phyloP scores from a whole-genome alignment of 2,797 vertebrate genomes.

The Aeoliscus strigatus region DNA sequence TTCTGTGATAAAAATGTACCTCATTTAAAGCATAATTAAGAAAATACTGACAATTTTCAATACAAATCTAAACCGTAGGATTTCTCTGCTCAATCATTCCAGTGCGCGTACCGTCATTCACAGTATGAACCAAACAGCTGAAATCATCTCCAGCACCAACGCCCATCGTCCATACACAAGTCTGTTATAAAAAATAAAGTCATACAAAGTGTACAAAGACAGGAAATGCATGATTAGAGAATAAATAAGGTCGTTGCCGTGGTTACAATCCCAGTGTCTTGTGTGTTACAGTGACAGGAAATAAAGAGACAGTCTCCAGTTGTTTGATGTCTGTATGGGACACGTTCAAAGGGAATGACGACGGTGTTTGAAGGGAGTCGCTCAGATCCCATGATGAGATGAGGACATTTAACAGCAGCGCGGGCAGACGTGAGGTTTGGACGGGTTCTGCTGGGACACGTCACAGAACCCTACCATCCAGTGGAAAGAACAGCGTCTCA shows the following conservation, averaged over 20 bases:
- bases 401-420: conserved; percentile 22
- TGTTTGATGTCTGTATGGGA: too few species aligned
- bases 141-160: conserved; percentile 40
- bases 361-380: too few species aligned
- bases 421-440: not conserved
- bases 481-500: too few species aligned
- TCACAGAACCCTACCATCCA: too few species aligned
- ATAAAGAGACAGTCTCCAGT: conserved; percentile 76
- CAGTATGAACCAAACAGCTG: conserved; percentile 67
- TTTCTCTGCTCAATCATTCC: conserved; percentile 69
- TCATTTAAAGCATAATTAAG: conserved; percentile 69
- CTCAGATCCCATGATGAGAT: conserved; percentile 16
- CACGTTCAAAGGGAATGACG: too few species aligned
- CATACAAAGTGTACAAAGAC: conserved; percentile 52
- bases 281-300: conserved; percentile 57
- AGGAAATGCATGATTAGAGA: conserved; percentile 65
- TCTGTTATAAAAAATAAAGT: conserved; percentile 53
- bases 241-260: conserved; percentile 70
- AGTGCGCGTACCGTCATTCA: too few species aligned
- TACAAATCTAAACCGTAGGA: conserved; percentile 79
- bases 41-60: conserved; percentile 83
- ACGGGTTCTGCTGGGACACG: too few species aligned
- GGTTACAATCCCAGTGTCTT: conserved; percentile 70
- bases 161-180: conserved; percentile 43
- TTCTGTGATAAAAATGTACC: conserved; percentile 76